These are phyloP conservation scores for Ephestia elutella DNA, from an alignment of 1,140 invertebrate genomes.

Conservation along the genomic window DNA sequence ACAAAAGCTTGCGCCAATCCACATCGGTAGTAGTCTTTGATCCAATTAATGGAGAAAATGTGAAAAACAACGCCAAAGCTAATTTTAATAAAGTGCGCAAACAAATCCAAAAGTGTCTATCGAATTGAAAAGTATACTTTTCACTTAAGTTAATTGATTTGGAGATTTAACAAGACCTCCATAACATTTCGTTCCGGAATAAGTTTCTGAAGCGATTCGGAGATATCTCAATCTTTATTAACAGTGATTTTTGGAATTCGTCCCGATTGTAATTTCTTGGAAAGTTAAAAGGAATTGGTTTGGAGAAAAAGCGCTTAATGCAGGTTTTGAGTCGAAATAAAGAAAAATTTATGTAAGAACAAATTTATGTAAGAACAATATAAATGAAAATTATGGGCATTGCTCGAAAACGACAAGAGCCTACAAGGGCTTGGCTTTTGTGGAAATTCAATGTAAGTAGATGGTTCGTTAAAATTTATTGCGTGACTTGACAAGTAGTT, in stretches of 20 bases:
- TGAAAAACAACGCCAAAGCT: conserved; percentile 24
- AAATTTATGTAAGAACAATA: too few relatives aligned
- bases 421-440: neutral
- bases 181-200: conserved; percentile 16
- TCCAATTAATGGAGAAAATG: conserved; percentile 2
- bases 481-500: conserved; percentile 24
- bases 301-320: neutral
- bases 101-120: conserved; percentile 22
- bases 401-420: neutral
- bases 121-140: conserved; percentile 31
- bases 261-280: neutral
- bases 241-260: neutral
- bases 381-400: too few relatives aligned
- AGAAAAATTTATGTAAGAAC: too few relatives aligned
- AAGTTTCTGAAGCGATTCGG: conserved; percentile 9
- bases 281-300: neutral
- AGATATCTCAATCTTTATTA: neutral
- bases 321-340: neutral
- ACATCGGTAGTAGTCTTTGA: neutral
- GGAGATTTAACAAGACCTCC: conserved; percentile 17
- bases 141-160: conserved; percentile 31
- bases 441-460: neutral
- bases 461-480: conserved; percentile 35
- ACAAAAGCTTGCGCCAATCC: neutral
- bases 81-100: conserved; percentile 29